phyloP scores from a whole-genome alignment of 2,888 invertebrate species.

The Apocheima hispidaria region DNA sequence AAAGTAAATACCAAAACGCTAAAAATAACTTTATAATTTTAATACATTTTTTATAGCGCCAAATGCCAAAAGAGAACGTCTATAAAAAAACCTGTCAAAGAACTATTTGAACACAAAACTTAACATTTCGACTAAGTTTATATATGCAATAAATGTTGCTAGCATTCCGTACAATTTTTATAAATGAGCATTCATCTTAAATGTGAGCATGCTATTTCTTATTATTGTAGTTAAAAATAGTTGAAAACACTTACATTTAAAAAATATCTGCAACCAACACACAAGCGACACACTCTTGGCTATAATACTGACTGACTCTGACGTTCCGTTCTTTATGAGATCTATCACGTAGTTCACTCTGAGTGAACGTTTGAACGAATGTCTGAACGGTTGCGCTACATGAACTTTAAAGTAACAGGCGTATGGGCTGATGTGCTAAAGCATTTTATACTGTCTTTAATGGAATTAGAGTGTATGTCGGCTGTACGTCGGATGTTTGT shows the following conservation, averaged over 20 bases:
- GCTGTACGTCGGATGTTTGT: background rate
- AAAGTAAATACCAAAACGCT: background rate
- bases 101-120: background rate
- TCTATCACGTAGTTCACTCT: conserved; percentile 10
- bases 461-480: background rate
- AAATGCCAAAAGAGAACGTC: conserved; percentile 30
- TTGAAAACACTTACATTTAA: conserved; percentile 25
- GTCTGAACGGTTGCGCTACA: conserved; percentile 8
- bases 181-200: no score
- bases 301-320: conserved; percentile 27
- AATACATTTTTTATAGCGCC: conserved; percentile 2
- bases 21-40: conserved; percentile 13
- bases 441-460: background rate
- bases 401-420: background rate
- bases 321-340: conserved; percentile 21
- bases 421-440: background rate
- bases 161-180: no score
- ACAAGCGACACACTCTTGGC: conserved; percentile 23
- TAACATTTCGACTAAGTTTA: background rate
- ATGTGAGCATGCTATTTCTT: no score
- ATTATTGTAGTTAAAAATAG: background rate
- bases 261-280: conserved; percentile 29
- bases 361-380: conserved; percentile 17
- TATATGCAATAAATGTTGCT: no score
- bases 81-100: conserved; percentile 5